phyloP scores from a whole-genome alignment of 2,797 vertebrate genomes.

The Austrolebias charrua region DNA sequence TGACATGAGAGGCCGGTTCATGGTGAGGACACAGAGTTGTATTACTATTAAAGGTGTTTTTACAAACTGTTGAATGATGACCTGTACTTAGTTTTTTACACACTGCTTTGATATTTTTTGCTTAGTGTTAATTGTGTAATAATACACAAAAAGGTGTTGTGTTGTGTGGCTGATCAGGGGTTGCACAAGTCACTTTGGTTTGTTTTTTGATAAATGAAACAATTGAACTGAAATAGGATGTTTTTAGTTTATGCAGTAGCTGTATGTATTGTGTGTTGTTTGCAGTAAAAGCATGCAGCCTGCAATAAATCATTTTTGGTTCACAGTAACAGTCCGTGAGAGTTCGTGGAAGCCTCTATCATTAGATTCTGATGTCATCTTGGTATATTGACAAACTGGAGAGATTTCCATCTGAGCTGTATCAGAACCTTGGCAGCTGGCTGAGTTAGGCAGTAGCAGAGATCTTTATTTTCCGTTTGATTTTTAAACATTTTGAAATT shows the following conservation, averaged over 20 bases:
- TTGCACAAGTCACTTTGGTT: neutral
- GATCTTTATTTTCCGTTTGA: slow-evolving; percentile 2
- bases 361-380: slow-evolving; percentile 25
- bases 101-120: neutral
- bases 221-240: neutral
- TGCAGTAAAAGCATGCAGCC: neutral
- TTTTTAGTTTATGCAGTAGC: neutral
- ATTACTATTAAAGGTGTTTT: neutral
- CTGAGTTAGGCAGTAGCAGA: slow-evolving; percentile 6
- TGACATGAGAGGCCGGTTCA: no score
- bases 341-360: slow-evolving; percentile 1
- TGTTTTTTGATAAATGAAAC: neutral
- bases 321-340: no score
- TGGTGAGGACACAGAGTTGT: no score
- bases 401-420: slow-evolving; percentile 24
- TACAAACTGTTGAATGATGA: slow-evolving; percentile 2
- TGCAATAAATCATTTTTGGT: neutral
- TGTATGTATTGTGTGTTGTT: neutral
- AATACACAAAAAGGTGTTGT: neutral
- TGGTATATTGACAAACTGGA: slow-evolving; percentile 22
- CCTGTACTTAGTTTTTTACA: slow-evolving; percentile 5
- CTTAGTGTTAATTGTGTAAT: neutral
- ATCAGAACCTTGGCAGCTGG: slow-evolving; percentile 23
- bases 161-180: no score
- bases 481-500: neutral